phyloP scores from a whole-genome alignment of 2,888 invertebrate species.

The Nezara viridula region DNA sequence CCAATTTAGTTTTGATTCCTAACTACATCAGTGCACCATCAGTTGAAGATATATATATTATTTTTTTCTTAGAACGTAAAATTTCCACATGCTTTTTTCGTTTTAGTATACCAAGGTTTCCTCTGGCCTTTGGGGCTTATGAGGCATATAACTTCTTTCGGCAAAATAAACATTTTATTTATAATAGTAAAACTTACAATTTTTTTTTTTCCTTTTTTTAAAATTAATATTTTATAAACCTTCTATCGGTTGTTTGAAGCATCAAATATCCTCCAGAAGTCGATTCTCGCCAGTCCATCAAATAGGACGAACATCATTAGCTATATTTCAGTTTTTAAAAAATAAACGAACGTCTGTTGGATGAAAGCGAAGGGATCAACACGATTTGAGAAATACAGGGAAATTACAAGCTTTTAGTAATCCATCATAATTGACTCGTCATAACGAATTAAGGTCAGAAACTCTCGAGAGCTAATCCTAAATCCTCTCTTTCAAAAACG shows the following conservation, averaged over 20 bases:
- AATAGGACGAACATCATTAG: neutral
- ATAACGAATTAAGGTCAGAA: neutral
- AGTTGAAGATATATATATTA: too few species aligned
- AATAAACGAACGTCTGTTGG: neutral
- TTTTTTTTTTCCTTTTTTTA: too few species aligned
- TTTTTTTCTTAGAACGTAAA: too few species aligned
- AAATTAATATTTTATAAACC: too few species aligned
- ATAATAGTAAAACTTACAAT: too few species aligned
- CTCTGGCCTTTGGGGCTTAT: too few species aligned
- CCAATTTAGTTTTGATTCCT: too few species aligned
- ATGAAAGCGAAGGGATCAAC: neutral
- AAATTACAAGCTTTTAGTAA: neutral
- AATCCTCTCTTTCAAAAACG: conserved; percentile 18
- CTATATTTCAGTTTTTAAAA: neutral
- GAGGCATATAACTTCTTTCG: too few species aligned
- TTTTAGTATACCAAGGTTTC: too few species aligned
- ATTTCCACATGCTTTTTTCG: too few species aligned
- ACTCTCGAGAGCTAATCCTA: neutral
- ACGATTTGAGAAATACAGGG: neutral
- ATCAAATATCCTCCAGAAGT: neutral
- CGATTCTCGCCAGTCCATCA: neutral
- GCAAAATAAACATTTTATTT: too few species aligned
- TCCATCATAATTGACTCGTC: conserved; percentile 9
- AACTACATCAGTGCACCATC: too few species aligned
- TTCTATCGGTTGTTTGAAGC: neutral